Base-by-base conservation (phyloP, 2,113 vertebrate species). In the Acanthisitta chloris region DNA sequence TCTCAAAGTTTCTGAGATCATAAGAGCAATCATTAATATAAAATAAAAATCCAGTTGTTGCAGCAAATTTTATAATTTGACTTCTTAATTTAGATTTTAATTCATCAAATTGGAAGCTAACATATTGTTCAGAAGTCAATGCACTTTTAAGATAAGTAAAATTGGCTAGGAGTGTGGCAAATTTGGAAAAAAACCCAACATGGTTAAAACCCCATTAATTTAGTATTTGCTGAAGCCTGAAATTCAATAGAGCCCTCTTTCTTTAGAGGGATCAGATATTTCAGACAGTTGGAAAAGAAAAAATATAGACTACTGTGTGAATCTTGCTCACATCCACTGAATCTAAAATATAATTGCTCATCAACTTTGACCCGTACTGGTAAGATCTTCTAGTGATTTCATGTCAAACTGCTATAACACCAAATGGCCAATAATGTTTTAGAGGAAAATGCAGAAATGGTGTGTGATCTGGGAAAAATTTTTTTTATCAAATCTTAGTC, bases 151-250 rank as follows among this genome's bases (percentile, higher is more conserved):
- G 13, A 13, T 67, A 72, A 64, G 1, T 72, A 34, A 48, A 15
- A 66, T 23, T 40, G 11, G 6, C 14, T n/a, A 38, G 10, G 40
- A 12, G 31, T 26, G 2, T 25, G 12, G 13, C 1, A 34, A 45
- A 34, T 55, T 13, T 33, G 2, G 13, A 12, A 38, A 40, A 76
- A 46, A 49, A 25, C 7, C 3, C 54, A 88, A 45, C 24, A 45
- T 6, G 4, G 11, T 24, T 31, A 21, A 85, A 69, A 43, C 2
- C 0, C 2, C 1, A 7, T 6, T 24, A 46, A 51, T 59, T 64
- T 65, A 69, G 9, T 55, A 54, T 65, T 61, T 81, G 5, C 8
- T 74, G 14, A 86, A 55, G 9, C 4, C 17, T 69, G 24, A 69
- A 69, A 55, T 78, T 85, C 24, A 24, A 52, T 33, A 20, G 6